Base-by-base conservation (phyloP, 2,888 invertebrate species). In the Orgyia antiqua region DNA sequence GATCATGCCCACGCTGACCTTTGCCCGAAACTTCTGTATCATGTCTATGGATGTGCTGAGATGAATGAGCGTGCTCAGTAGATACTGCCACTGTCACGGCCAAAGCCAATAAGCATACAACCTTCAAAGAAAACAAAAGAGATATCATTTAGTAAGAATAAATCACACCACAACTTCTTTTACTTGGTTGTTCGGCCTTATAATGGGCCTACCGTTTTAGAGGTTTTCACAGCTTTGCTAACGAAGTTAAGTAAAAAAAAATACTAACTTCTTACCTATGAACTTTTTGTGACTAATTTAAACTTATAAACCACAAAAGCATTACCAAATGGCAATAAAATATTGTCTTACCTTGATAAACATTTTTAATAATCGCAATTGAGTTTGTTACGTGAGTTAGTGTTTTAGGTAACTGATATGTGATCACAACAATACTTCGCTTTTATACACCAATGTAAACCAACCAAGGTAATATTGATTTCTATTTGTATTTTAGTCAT, bases 21-120 rank as follows among this genome's bases (percentile, higher is more conserved):
- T 15, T 15, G 4, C 15, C 15, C 6, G 15, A 15, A 3, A 24
- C 24, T 13, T 27, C 18, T 20, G 13, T 20, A 9, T 46, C 48
- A 21, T 60, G 66, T 46, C 62, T 36, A 13, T 58, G 36, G 52
- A 67, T 52, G 28, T 58, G 50, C 32, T 59, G 59, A 2, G 58
- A 58, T 4, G 67, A 67, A 33, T 53, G 54, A 10, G 45, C 50
- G n/a, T 52, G 42, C 10, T 50, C 24, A 3, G 48, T 24, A 4
- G 51, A 41, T 2, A 12, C 28, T 7, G 34, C 45, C 9, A 24
- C 44, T n/a, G 24, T 27, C 0, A 24, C 31, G 8, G 27, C 7
- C n/a, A 41, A 3, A 2, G 36, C 34, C 8, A 43, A 24, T 2
- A 42, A 8, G 13, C 27, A 43, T n/a, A 43, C 11, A 7, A 46